Conservation (phyloP, 1,140 invertebrate genomes). For the Helicoverpa armigera region DNA sequence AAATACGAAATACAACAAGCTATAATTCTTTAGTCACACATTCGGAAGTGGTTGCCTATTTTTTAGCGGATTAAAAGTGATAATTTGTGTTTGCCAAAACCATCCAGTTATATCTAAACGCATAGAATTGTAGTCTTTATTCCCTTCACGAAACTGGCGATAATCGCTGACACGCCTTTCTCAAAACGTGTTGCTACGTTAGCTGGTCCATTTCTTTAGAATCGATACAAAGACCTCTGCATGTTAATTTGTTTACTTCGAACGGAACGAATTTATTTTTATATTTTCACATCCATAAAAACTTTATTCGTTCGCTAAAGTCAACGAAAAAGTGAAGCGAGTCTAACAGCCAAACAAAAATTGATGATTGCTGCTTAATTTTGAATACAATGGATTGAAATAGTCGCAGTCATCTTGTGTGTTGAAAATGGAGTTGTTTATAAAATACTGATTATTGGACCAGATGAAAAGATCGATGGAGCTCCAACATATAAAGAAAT, state of each 20-base stretch:
- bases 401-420: background rate
- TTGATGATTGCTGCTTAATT: slow-evolving; percentile 15
- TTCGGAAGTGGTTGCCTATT: slow-evolving; percentile 36
- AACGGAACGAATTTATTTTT: slow-evolving; percentile 47
- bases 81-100: slow-evolving; percentile 40
- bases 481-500: slow-evolving; percentile 9
- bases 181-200: slow-evolving; percentile 35
- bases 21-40: slow-evolving; percentile 41
- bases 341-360: slow-evolving; percentile 6
- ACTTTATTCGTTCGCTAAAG: slow-evolving; percentile 28
- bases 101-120: background rate
- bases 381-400: background rate
- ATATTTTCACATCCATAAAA: slow-evolving; percentile 29
- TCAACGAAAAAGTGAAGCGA: slow-evolving; percentile 34
- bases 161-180: background rate
- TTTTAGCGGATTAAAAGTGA: slow-evolving; percentile 39
- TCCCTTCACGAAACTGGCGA: background rate
- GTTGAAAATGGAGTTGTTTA: slow-evolving; percentile 13
- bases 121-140: slow-evolving; percentile 5
- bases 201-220: slow-evolving; percentile 37
- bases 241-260: slow-evolving; percentile 43
- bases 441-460: slow-evolving; percentile 4
- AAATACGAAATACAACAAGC: background rate
- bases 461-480: background rate
- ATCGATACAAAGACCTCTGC: slow-evolving; percentile 42